Base-by-base conservation (phyloP, 2,113 vertebrate species). In the Scophthalmus maximus region DNA sequence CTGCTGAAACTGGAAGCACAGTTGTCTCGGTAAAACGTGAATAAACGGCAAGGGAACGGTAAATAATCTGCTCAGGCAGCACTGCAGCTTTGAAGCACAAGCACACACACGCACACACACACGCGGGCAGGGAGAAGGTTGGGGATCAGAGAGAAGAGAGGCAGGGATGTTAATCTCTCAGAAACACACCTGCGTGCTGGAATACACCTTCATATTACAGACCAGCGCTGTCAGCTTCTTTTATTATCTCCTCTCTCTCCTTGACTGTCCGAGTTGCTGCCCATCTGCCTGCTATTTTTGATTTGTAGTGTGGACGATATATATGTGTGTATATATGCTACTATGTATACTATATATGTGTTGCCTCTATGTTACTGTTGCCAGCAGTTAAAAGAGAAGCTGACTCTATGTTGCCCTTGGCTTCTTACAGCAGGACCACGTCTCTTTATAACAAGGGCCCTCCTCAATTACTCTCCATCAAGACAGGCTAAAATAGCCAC, bases 401-500 rank as follows among this genome's bases (percentile, higher is more conserved):
- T 5, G 53, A 11, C 42, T 22, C 0, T 6, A 12, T 42, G 50
- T n/a, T 56, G 30, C 49, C 20, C 44, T 25, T 22, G 50, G 66
- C 25, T 47, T 44, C 51, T 78, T 67, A 32, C 15, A 67, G 32
- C 62, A 66, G 40, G n/a, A 44, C 40, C 27, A 20, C 0, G 15
- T 68, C 57, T 78, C 78, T 65, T 29, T 36, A 74, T 78, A 68
- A 83, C 79, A 86, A 73, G 74, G 51, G 59, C 60, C 76, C 47
- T 67, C 46, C 61, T 82, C 72, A 77, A 86, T 76, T 82, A 75
- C 61, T 78, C 71, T 62, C 78, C 63, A 76, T 68, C 18, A 18
- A 79, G 81, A 81, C 66, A 50, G 64, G 63, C 68, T 77, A 76
- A 87, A 87, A 81, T 72, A 86, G 73, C 55, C 76, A 63, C 63